Base-by-base conservation (phyloP, 2,888 invertebrate genomes). In the Drosophila trichaetosa region DNA sequence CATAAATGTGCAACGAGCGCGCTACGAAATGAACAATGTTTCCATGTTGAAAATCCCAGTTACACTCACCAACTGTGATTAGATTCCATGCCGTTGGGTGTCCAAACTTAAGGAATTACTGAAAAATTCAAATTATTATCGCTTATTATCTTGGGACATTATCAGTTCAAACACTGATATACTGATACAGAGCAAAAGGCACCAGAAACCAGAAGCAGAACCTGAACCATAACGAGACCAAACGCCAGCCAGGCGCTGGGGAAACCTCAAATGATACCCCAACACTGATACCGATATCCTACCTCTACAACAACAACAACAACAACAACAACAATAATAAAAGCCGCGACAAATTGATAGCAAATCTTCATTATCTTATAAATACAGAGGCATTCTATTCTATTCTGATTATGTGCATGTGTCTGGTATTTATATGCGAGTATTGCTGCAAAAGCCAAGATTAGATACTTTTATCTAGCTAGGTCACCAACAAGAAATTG, bases 121-220 rank as follows among this genome's bases (percentile, higher is more conserved):
- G 89, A 91, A 91, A 91, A 91, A 91, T 92, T 92, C 92, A 92
- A 91, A 92, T 91, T 91, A 91, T 92, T 91, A 91, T 92, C 92
- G 92, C 92, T 91, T 92, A 91, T 91, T 91, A 91, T 91, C 92
- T 91, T 91, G 90, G 84, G 90, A 87, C 92, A 91, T 91, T 91
- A 91, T 91, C 91, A 91, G 91, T 92, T 91, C 92, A 92, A 91
- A 92, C 87, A 91, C 91, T 90, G 90, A 91, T 89, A 90, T 88
- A 92, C 91, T 90, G 92, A 92, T 91, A 92, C 91, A 87, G 90
- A 68, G 68, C 40, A 58, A 34, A 49, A 68, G 68, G 69, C 69
- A 38, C 48, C 73, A 33, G 46, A 56, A 54, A 36, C 54, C 78
- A 69, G 60, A 69, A 49, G 57, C 49, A 46, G 36, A 58, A 33